Conservation (phyloP, 2,888 invertebrate genomes). For the Folsomia candida region DNA sequence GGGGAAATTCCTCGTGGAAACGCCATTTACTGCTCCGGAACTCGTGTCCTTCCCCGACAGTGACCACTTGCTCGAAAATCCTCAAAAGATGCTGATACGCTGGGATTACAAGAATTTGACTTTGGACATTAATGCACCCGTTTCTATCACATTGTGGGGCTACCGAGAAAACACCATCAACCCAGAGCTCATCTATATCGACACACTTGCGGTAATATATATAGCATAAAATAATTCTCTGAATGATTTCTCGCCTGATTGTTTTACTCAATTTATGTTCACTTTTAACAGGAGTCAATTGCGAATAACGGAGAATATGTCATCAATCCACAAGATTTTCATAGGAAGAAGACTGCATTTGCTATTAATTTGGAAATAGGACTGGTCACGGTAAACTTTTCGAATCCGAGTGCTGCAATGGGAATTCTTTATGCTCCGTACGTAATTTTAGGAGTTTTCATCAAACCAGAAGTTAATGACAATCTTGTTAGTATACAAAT, state of each 20-base stretch:
- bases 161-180: conserved; percentile 78
- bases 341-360: conserved; percentile 63
- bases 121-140: conserved; percentile 69
- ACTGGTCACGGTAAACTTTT: conserved; percentile 82
- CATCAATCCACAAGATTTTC: conserved; percentile 71
- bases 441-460: conserved; percentile 56
- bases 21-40: conserved; percentile 81
- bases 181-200: conserved; percentile 79
- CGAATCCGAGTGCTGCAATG: conserved; percentile 68
- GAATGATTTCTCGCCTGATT: background rate
- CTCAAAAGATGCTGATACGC: conserved; percentile 71
- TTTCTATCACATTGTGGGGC: conserved; percentile 83
- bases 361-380: conserved; percentile 75
- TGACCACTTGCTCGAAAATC: conserved; percentile 69
- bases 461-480: too few relatives aligned
- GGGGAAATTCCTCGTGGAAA: conserved; percentile 87
- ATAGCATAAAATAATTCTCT: background rate
- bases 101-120: conserved; percentile 87
- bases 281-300: conserved; percentile 53
- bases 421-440: conserved; percentile 70
- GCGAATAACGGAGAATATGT: conserved; percentile 70
- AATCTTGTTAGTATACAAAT: too few relatives aligned
- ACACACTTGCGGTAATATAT: conserved; percentile 51
- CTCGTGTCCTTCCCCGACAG: conserved; percentile 74
- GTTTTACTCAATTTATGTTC: background rate